These are phyloP conservation scores for Planococcus citri DNA, from an alignment of 1,140 invertebrate species.

Conservation along the genomic window DNA sequence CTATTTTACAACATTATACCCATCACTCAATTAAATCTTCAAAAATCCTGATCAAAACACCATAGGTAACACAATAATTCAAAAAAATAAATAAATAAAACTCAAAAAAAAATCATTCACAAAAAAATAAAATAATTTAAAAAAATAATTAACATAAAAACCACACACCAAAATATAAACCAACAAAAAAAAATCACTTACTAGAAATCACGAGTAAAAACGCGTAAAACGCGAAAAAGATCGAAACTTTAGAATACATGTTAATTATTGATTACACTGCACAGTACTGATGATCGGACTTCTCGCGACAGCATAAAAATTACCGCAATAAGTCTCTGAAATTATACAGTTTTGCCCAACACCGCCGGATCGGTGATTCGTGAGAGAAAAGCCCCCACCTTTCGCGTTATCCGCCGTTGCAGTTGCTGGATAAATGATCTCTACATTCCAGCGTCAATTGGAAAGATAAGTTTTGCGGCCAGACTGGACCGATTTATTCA, in stretches of 20 bases:
- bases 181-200: neutral
- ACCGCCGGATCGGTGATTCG: neutral
- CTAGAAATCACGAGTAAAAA: neutral
- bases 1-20: neutral
- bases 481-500: slow-evolving; percentile 8
- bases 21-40: neutral
- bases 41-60: neutral
- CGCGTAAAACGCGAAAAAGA: neutral
- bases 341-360: neutral
- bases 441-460: slow-evolving; percentile 2
- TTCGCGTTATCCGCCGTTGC: neutral
- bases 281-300: neutral
- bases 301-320: neutral
- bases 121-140: neutral
- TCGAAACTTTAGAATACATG: neutral
- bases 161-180: neutral
- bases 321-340: neutral
- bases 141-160: neutral
- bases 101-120: neutral
- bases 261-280: neutral
- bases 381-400: neutral
- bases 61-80: neutral
- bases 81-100: neutral
- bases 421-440: neutral
- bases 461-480: neutral